Conservation (phyloP, 2,113 vertebrate genomes). For the Ondatra zibethicus region DNA sequence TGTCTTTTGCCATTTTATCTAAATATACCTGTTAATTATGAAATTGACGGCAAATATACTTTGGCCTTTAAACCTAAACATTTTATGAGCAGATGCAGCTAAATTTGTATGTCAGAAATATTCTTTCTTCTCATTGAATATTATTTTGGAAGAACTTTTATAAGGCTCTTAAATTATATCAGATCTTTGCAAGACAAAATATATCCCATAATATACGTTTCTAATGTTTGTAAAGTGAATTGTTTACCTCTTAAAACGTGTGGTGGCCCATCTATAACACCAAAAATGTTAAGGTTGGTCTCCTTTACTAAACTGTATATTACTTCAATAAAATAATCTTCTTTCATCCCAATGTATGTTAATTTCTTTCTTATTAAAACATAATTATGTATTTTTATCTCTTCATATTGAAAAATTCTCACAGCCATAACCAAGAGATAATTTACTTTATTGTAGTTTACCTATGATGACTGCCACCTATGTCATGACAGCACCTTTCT, state of each 20-base stretch:
- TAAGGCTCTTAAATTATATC: background rate
- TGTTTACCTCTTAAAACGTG: background rate
- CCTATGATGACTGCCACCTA: background rate
- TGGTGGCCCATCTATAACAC: background rate
- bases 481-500: too few species aligned
- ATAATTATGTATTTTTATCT: background rate
- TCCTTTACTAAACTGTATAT: background rate
- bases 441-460: background rate
- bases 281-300: background rate
- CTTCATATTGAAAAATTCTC: background rate
- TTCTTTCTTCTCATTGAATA: background rate
- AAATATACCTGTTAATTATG: background rate
- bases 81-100: background rate
- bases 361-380: background rate
- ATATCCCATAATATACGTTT: background rate
- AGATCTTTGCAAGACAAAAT: background rate
- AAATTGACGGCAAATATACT: background rate
- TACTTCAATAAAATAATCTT: background rate
- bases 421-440: background rate
- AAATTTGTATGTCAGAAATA: background rate
- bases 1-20: background rate
- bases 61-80: background rate
- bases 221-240: background rate
- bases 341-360: background rate
- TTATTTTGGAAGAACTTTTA: background rate